Evolutionary conservation across 1,140 invertebrate genomes (phyloP), one percentile per base, ranked within the genome.

Genomic region (Trachymyrmex cornetzi): DNA sequence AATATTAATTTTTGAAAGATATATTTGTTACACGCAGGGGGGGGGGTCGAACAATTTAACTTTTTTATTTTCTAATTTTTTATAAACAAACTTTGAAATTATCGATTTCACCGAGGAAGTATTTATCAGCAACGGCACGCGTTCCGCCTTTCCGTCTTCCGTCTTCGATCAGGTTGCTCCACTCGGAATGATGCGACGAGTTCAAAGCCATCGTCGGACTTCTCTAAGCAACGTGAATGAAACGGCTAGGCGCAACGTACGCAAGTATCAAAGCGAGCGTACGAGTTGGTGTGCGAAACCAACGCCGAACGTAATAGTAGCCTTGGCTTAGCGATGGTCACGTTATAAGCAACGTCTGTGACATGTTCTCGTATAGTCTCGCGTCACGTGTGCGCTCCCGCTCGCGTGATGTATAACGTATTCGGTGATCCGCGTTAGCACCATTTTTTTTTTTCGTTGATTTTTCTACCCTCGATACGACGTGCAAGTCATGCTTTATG

Each of bases 221-320:
- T 89, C 87, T 87, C 87, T 87, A 88, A 88, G 84, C 84, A 84
- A 75, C 87, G 91, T 93, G 94, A 94, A 94, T 94, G 93, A 93
- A 93, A 89, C 90, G 89, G 86, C 87, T 87, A 90, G 84, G 87
- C 89, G 84, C 90, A 92, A 93, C 91, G 92, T 93, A 92, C 91
- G 91, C 88, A 93, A 91, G 91, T 94, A 93, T 93, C 92, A 93
- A 93, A 94, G 92, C 92, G 92, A 90, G n/a, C 66, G 67, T 72
- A 44, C 87, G 92, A 91, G 92, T 93, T 92, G 92, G 92, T 93
- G 92, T 93, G 90, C 92, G 90, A 90, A 91, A 92, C 44, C 66
- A 69, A 24, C 92, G 81, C 82, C 88, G 89, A 92, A 92, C 93
- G 93, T 95, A 94, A 94, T 94, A 94, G 94, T 95, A 94, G 93